These are phyloP conservation scores for Eleutherodactylus coqui DNA, from an alignment of 2,797 vertebrate species.

Conservation along the genomic window DNA sequence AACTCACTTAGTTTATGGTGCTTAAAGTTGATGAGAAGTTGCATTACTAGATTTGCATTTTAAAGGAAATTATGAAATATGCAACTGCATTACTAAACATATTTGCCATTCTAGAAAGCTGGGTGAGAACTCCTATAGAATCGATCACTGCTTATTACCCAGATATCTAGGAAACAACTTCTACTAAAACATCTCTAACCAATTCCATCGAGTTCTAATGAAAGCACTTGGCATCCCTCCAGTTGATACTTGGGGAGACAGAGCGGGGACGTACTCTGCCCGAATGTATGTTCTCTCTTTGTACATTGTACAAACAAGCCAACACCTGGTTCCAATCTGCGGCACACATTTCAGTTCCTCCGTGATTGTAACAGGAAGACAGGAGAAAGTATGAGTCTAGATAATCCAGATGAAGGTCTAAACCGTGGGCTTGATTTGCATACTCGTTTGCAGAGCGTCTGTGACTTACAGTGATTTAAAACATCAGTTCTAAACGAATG, in stretches of 20 bases:
- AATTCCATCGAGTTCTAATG: too few species aligned
- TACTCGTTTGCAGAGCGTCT: constrained; percentile 45
- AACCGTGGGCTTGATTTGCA: constrained; percentile 53
- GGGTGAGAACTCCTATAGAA: not conserved
- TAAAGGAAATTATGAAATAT: too few species aligned
- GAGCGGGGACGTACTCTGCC: constrained; percentile 2
- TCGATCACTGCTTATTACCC: too few species aligned
- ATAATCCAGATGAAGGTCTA: constrained; percentile 40
- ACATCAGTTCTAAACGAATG: constrained; percentile 50
- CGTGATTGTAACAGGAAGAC: constrained; percentile 37
- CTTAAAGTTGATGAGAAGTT: too few species aligned
- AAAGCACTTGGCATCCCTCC: not conserved
- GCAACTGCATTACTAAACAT: not conserved
- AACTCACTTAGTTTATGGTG: too few species aligned
- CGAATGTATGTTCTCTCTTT: constrained; percentile 37
- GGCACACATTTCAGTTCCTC: constrained; percentile 30
- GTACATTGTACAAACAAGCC: constrained; percentile 38
- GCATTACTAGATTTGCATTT: too few species aligned
- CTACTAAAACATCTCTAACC: too few species aligned
- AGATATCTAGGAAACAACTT: too few species aligned
- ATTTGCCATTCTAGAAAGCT: not conserved
- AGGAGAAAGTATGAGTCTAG: constrained; percentile 27
- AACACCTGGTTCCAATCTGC: constrained; percentile 58
- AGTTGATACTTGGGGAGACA: not conserved
- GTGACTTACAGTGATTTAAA: constrained; percentile 59